Conservation (phyloP, 2,888 invertebrate species). For the Callinectes sapidus region DNA sequence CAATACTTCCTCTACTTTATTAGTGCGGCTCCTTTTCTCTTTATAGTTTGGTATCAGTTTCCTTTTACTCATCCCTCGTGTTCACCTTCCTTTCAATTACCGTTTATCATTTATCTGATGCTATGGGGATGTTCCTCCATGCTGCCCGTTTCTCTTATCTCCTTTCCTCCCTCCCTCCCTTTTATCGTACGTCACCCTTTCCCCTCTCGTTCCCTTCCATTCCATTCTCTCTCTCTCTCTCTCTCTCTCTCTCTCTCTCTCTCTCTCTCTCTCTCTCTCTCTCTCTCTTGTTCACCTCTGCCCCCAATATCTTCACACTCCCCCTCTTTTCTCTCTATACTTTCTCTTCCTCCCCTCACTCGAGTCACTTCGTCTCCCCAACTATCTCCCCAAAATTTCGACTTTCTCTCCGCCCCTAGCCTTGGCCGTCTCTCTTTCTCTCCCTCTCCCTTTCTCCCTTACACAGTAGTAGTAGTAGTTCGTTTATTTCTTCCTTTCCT, state of each 20-base stretch:
- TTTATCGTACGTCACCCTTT: background rate
- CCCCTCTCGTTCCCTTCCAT: background rate
- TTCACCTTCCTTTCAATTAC: background rate
- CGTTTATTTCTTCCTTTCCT: background rate
- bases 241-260: conserved; percentile 30
- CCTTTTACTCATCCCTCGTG: background rate
- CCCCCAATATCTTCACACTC: background rate
- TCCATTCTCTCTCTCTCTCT: conserved; percentile 30
- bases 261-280: conserved; percentile 30
- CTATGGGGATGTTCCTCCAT: background rate
- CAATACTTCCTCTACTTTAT: background rate
- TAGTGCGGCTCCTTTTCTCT: background rate
- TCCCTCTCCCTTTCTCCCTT: background rate
- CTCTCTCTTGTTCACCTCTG: background rate
- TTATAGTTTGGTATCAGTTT: background rate
- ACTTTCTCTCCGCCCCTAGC: background rate
- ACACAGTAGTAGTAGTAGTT: background rate
- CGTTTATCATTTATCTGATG: background rate
- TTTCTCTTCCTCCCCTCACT: background rate
- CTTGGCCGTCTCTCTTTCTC: background rate
- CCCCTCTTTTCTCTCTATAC: background rate
- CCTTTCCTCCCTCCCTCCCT: background rate
- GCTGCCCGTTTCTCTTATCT: background rate
- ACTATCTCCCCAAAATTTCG: background rate
- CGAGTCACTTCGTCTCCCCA: background rate